Conservation (phyloP, 2,113 vertebrate genomes). For the Paradoxurus hermaphroditus region DNA sequence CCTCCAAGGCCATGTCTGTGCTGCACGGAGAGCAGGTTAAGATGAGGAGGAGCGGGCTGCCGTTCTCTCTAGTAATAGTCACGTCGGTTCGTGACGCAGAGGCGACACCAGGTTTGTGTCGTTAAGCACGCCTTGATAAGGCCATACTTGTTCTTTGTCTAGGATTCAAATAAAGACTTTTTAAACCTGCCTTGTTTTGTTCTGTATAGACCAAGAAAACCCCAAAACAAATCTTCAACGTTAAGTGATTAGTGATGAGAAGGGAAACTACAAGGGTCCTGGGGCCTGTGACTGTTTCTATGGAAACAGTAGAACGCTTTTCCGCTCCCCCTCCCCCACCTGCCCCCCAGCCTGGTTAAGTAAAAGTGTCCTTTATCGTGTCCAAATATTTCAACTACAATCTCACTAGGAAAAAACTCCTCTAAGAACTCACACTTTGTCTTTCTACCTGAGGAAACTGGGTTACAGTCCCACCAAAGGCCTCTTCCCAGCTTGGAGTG, state of each 20-base stretch:
- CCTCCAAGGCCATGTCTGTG: background rate
- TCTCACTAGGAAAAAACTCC: background rate
- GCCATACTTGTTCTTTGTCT: slow-evolving; percentile 41
- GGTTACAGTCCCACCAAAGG: background rate
- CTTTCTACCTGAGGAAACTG: background rate
- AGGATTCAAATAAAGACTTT: slow-evolving; percentile 69
- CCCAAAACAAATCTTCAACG: background rate
- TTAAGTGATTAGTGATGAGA: background rate
- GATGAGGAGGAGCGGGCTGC: background rate
- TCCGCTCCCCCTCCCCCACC: background rate
- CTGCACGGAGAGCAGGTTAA: background rate
- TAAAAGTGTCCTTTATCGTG: background rate
- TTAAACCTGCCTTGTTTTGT: slow-evolving; percentile 41
- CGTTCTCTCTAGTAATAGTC: background rate
- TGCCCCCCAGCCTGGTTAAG: background rate
- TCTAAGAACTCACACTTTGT: background rate
- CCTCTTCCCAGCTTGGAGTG: background rate
- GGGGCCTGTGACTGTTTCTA: background rate
- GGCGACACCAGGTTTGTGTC: background rate
- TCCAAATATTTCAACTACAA: background rate
- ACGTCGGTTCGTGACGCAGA: background rate
- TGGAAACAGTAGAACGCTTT: background rate
- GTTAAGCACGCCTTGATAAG: slow-evolving; percentile 18
- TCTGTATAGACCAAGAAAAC: background rate
- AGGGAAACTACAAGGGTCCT: background rate